phyloP scores from a whole-genome alignment of 2,888 invertebrate genomes.

The Pimpla rufipes region DNA sequence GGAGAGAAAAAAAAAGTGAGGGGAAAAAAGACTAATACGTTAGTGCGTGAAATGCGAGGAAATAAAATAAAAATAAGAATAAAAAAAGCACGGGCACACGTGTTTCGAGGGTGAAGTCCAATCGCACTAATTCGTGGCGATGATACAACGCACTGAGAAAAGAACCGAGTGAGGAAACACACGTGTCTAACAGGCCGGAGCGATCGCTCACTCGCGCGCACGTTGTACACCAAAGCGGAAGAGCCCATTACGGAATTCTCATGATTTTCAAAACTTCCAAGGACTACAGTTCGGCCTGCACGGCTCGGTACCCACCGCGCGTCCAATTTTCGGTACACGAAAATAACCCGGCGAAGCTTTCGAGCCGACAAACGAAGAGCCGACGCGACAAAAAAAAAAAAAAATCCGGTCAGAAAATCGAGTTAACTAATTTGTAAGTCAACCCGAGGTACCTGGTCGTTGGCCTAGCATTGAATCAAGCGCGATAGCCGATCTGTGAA shows the following conservation, averaged over 20 bases:
- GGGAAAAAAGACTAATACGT: not conserved
- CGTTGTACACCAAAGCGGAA: conserved; percentile 43
- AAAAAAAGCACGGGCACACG: conserved; percentile 37
- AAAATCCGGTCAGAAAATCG: not conserved
- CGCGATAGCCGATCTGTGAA: conserved; percentile 28
- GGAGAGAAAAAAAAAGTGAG: not conserved
- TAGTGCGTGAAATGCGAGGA: not conserved
- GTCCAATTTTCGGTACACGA: conserved; percentile 1
- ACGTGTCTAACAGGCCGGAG: conserved; percentile 56
- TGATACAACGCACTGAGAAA: conserved; percentile 22
- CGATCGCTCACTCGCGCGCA: conserved; percentile 10
- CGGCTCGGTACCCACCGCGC: not conserved
- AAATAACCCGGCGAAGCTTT: conserved; percentile 5
- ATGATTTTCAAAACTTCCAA: conserved; percentile 48
- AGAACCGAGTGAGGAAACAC: conserved; percentile 41
- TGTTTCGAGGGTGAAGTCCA: conserved; percentile 40
- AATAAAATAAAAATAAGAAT: conserved; percentile 16
- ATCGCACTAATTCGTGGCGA: conserved; percentile 11
- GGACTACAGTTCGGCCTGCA: not conserved
- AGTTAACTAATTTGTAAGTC: conserved; percentile 28
- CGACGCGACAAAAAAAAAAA: not conserved
- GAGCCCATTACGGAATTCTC: conserved; percentile 56
- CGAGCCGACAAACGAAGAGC: not conserved
- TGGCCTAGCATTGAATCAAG: conserved; percentile 5
- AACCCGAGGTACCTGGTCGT: not conserved